Evolutionary conservation across 1,140 invertebrate genomes (phyloP).

Genomic region (fruit fly (Drosophila melanogaster)): Release_6_plus_ISO1_MT NC_004354.4:7292001-7292500

Average conservation of each 20-base stretch:
- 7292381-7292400: not conserved
- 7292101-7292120: not conserved
- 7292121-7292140: not conserved
- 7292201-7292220: constrained; percentile 55
- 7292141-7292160: constrained; percentile 19
- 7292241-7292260: constrained; percentile 75
- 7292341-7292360: constrained; percentile 42
- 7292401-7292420: not conserved
- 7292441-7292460: constrained; percentile 65
- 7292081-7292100: too few relatives aligned
- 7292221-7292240: constrained; percentile 77
- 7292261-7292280: constrained; percentile 76
- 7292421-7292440: constrained; percentile 31
- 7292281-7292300: constrained; percentile 71
- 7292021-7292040: too few relatives aligned
- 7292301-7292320: constrained; percentile 38
- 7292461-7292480: constrained; percentile 77
- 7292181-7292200: constrained; percentile 46
- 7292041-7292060: too few relatives aligned
- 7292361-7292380: constrained; percentile 64
- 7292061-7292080: too few relatives aligned
- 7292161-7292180: constrained; percentile 36
- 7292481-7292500: constrained; percentile 36
- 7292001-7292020: not conserved
- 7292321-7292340: constrained; percentile 1